Percentiles rank a stretch among this genome's conserved stretches.
Evolutionary conservation across 2,888 invertebrate species (phyloP).

Genomic region (Drosophila recens): DNA sequence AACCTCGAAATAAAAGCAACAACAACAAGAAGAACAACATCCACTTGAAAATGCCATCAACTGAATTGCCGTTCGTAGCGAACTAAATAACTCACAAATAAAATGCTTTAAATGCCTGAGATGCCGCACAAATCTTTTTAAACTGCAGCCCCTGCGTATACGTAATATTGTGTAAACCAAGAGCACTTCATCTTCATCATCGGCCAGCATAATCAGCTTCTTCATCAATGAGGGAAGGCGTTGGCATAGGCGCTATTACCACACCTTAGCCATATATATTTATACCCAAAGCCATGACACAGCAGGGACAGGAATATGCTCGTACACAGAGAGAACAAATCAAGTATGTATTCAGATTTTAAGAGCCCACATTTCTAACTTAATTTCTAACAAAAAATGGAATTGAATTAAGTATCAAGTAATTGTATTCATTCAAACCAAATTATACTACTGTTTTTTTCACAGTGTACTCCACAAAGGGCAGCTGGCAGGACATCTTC

Average conservation of each 20-base stretch:
- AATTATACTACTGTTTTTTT: background rate
- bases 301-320: constrained; percentile 23
- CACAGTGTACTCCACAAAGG: constrained; percentile 2
- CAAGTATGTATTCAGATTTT: background rate
- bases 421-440: no score
- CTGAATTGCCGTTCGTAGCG: constrained; percentile 30
- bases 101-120: constrained; percentile 57
- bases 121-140: constrained; percentile 74
- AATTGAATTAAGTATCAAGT: no score
- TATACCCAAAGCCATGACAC: constrained; percentile 28
- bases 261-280: constrained; percentile 28
- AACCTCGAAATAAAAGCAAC: constrained; percentile 34
- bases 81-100: constrained; percentile 69
- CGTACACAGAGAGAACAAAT: background rate
- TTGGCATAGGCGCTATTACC: constrained; percentile 21
- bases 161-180: constrained; percentile 69
- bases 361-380: background rate
- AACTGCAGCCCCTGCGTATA: constrained; percentile 43
- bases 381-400: background rate
- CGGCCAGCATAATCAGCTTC: constrained; percentile 67
- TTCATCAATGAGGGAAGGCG: constrained; percentile 51
- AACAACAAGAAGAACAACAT: background rate
- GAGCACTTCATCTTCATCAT: constrained; percentile 74
- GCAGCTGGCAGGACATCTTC: constrained; percentile 37
- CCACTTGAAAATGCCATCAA: constrained; percentile 60